Conservation (phyloP, 2,888 invertebrate genomes). For the Hydropsyche betteni region DNA sequence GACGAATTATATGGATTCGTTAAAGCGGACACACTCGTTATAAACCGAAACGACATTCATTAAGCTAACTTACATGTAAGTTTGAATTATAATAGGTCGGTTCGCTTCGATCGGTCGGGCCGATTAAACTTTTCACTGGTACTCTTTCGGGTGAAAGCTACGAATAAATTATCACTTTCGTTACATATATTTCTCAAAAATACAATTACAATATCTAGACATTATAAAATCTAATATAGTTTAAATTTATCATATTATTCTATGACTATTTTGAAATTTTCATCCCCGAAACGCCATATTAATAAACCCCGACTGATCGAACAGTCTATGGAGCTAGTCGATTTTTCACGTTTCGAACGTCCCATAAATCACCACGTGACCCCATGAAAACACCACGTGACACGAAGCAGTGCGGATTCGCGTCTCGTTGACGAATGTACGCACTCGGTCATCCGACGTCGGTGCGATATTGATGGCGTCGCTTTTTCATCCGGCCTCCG, state of each 20-base stretch:
- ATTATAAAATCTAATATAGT: too few relatives aligned
- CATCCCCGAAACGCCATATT: too few relatives aligned
- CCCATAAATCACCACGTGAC: background rate
- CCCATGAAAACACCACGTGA: too few relatives aligned
- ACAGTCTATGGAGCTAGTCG: background rate
- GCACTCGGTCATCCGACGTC: slow-evolving; percentile 48
- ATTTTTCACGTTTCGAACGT: slow-evolving; percentile 9
- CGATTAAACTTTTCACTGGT: slow-evolving; percentile 24
- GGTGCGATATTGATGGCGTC: slow-evolving; percentile 46
- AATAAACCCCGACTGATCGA: too few relatives aligned
- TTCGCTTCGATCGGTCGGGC: slow-evolving; percentile 40
- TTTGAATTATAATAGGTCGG: slow-evolving; percentile 40
- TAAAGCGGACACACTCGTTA: slow-evolving; percentile 48
- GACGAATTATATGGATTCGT: slow-evolving; percentile 46
- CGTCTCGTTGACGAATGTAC: slow-evolving; percentile 43
- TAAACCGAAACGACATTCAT: slow-evolving; percentile 45
- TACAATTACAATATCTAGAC: too few relatives aligned
- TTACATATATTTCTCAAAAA: too few relatives aligned
- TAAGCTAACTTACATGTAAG: slow-evolving; percentile 11
- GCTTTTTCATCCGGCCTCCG: slow-evolving; percentile 46
- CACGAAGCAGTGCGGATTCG: too few relatives aligned
- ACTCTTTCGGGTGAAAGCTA: background rate
- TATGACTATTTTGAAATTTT: too few relatives aligned
- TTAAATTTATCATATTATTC: too few relatives aligned
- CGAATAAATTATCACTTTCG: too few relatives aligned